These are phyloP conservation scores for Didymodactylos carnosus DNA, from an alignment of 2,888 invertebrate genomes.

Conservation along the genomic window DNA sequence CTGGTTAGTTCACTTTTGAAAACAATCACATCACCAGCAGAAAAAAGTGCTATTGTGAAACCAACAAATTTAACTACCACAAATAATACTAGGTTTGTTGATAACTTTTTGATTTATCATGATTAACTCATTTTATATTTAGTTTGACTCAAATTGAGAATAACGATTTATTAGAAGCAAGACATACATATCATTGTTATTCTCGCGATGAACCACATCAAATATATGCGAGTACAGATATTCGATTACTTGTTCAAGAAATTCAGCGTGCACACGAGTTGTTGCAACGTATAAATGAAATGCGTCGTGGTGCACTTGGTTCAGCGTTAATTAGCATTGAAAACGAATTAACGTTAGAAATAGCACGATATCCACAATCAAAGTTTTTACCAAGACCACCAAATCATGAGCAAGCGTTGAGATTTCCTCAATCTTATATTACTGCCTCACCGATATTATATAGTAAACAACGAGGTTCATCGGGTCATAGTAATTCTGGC, in stretches of 20 bases:
- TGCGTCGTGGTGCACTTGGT: constrained; percentile 31
- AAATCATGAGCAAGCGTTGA: constrained; percentile 30
- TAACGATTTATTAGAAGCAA: neutral
- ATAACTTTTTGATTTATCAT: constrained; percentile 15
- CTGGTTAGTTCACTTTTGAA: constrained; percentile 24
- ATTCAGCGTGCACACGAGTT: constrained; percentile 30
- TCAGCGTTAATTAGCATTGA: constrained; percentile 31
- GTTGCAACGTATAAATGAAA: constrained; percentile 32
- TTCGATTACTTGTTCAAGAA: constrained; percentile 29
- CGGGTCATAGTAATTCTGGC: constrained; percentile 25
- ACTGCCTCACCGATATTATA: constrained; percentile 28
- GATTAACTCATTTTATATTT: neutral
- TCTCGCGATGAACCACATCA: constrained; percentile 17
- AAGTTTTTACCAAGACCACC: constrained; percentile 32
- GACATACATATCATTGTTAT: neutral
- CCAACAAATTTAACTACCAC: neutral
- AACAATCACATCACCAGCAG: neutral
- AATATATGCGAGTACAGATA: constrained; percentile 33
- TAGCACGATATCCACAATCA: constrained; percentile 30
- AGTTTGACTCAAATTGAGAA: neutral
- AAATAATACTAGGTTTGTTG: neutral
- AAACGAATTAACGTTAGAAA: constrained; percentile 29
- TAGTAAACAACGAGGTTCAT: constrained; percentile 27
- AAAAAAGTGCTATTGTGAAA: neutral
- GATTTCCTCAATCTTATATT: constrained; percentile 21